Evolutionary conservation across 2,888 invertebrate genomes (phyloP), one percentile per base, ranked within the genome.

Genomic region (Caenorhabditis sp.): DNA sequence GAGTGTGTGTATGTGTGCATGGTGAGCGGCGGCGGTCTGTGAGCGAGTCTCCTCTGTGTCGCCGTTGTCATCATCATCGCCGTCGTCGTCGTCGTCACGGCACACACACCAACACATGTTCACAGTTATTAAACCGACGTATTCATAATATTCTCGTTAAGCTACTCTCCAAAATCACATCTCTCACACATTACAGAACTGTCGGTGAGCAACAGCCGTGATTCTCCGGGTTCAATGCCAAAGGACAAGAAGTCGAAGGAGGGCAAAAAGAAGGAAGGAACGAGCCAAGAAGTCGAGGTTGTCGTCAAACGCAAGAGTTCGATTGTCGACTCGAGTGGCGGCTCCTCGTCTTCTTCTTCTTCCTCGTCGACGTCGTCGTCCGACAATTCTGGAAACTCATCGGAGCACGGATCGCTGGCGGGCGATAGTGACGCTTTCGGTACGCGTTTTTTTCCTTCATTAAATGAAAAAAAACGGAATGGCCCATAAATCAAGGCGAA

Each of bases 201-300:
- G 59, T 61, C 47, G n/a, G 14, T 28, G 8, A 69, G 69, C 49
- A 59, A 35, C 64, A 80, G 66, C 54, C 64, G 41, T 26, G 58
- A n/a, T n/a, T 80, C 31, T 51, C 16, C 35, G 72, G 75, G 75
- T 69, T 75, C 69, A 75, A 82, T 82, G 81, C 81, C 81, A 76
- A 70, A 82, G 28, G 81, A 82, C 56, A 75, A 81, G 35, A 64
- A 82, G 59, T 31, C 28, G 58, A 58, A 58, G 58, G 58, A 58
- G n/a, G 58, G 31, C 14, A 54, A 66, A 26, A 59, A 66, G 54
- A 64, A 80, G 31, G 63, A 38, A 74, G 47, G 54, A n/a, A 41
- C 61, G 41, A 69, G 70, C 38, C 63, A 64, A 38, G 51, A 69
- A 19, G 72, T 64, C n/a, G 81, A 82, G 19, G 6, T 38, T 16